phyloP scores from a whole-genome alignment of 2,888 invertebrate species.

The Mimachlamys varia region DNA sequence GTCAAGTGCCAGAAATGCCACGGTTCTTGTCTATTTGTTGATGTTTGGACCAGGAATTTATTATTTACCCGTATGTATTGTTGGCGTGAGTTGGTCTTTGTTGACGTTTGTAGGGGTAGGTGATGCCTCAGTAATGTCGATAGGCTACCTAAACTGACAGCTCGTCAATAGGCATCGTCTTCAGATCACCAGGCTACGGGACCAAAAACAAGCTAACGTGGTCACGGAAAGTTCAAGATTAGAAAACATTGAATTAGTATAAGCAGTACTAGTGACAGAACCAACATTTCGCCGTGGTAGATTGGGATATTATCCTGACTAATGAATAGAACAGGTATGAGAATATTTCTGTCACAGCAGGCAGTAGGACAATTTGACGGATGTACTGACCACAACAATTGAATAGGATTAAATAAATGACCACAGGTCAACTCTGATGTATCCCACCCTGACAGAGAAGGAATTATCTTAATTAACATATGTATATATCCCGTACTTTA shows the following conservation, averaged over 20 bases:
- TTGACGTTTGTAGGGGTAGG: conserved; percentile 13
- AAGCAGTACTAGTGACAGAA: conserved; percentile 18
- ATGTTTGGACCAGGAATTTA: conserved; percentile 26
- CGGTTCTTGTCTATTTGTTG: conserved; percentile 34
- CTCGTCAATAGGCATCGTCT: not conserved
- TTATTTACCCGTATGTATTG: conserved; percentile 8
- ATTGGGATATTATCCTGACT: not conserved
- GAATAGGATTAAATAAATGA: conserved; percentile 31
- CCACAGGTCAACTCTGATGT: conserved; percentile 24
- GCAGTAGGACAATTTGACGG: conserved; percentile 31
- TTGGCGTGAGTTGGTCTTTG: conserved; percentile 13
- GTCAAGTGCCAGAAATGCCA: conserved; percentile 34
- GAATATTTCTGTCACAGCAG: conserved; percentile 29
- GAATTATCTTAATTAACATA: conserved; percentile 12
- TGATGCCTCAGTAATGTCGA: not conserved
- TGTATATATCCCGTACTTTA: not conserved
- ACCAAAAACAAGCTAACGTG: not conserved
- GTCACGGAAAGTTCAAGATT: conserved; percentile 33
- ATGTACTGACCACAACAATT: not conserved
- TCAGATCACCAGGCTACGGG: not conserved
- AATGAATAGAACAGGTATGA: not conserved
- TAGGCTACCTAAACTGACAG: conserved; percentile 10
- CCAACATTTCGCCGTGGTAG: conserved; percentile 25
- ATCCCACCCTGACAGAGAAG: not conserved
- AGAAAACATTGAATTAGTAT: not conserved